phyloP scores from a whole-genome alignment of 2,888 invertebrate species.

The Melangyna quadrimaculata region DNA sequence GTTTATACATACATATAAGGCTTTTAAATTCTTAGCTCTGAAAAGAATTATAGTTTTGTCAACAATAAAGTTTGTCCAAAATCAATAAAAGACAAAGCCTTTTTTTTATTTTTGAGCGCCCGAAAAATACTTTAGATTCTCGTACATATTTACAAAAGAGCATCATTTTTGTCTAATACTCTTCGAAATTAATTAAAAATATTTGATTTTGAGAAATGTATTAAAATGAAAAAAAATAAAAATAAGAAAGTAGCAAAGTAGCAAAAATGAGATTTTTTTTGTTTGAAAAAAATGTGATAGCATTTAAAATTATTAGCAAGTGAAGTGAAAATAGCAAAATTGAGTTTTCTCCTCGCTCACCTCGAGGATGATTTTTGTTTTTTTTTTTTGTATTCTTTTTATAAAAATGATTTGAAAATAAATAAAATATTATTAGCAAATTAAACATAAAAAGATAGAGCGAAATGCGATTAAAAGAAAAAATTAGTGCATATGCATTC shows the following conservation, averaged over 20 bases:
- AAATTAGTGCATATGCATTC: slow-evolving; percentile 67
- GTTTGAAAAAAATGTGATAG: slow-evolving; percentile 41
- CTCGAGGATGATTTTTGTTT: slow-evolving; percentile 63
- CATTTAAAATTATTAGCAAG: slow-evolving; percentile 59
- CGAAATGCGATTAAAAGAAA: slow-evolving; percentile 63
- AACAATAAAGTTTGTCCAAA: slow-evolving; percentile 29
- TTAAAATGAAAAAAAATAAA: slow-evolving; percentile 33
- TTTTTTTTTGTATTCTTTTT: too few relatives aligned
- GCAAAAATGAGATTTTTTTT: slow-evolving; percentile 49
- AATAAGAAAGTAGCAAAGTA: slow-evolving; percentile 61
- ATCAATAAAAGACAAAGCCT: slow-evolving; percentile 24
- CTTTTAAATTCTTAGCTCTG: slow-evolving; percentile 40
- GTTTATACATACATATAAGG: too few relatives aligned
- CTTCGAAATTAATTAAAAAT: slow-evolving; percentile 40
- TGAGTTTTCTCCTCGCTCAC: slow-evolving; percentile 63
- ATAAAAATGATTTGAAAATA: slow-evolving; percentile 45
- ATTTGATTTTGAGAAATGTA: slow-evolving; percentile 62
- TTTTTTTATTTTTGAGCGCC: neutral
- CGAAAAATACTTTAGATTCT: slow-evolving; percentile 34
- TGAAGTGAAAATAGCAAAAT: slow-evolving; percentile 66
- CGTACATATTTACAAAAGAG: slow-evolving; percentile 65
- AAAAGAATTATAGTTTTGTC: slow-evolving; percentile 44
- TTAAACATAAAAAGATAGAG: slow-evolving; percentile 51
- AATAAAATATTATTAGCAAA: slow-evolving; percentile 55
- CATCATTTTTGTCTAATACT: slow-evolving; percentile 3